These are phyloP conservation scores for Drosophila testacea DNA, from an alignment of 2,888 invertebrate species.

Conservation along the genomic window DNA sequence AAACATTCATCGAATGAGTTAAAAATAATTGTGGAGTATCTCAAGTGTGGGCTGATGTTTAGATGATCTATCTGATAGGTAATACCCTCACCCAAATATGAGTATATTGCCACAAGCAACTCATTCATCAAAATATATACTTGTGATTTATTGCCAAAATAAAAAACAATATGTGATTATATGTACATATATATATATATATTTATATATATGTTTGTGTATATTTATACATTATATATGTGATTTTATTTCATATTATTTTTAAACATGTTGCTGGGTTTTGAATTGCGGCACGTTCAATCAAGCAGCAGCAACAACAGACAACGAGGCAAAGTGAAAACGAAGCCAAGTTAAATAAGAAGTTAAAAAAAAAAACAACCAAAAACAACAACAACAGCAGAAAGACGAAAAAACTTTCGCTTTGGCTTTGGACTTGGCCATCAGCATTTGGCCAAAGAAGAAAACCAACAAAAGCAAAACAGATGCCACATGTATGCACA, in stretches of 20 bases:
- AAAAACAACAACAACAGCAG: constrained; percentile 1
- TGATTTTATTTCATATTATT: constrained; percentile 28
- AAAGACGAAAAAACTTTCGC: constrained; percentile 64
- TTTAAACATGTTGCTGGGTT: constrained; percentile 33
- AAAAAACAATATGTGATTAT: constrained; percentile 8
- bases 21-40: neutral
- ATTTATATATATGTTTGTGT: constrained; percentile 5
- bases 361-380: constrained; percentile 37
- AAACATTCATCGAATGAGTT: constrained; percentile 7
- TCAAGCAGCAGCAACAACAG: constrained; percentile 29
- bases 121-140: constrained; percentile 30
- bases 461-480: constrained; percentile 27
- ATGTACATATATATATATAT: neutral
- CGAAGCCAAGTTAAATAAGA: constrained; percentile 75
- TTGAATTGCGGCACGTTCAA: constrained; percentile 63
- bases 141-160: constrained; percentile 33
- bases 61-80: constrained; percentile 10
- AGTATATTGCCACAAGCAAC: constrained; percentile 2
- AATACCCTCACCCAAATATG: neutral
- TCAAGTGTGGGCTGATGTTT: constrained; percentile 11
- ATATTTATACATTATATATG: neutral
- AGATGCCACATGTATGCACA: constrained; percentile 9
- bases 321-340: constrained; percentile 67
- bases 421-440: constrained; percentile 79
- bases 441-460: constrained; percentile 40